These are phyloP conservation scores for Osmoderma eremita DNA, from an alignment of 2,888 invertebrate species.

Conservation along the genomic window DNA sequence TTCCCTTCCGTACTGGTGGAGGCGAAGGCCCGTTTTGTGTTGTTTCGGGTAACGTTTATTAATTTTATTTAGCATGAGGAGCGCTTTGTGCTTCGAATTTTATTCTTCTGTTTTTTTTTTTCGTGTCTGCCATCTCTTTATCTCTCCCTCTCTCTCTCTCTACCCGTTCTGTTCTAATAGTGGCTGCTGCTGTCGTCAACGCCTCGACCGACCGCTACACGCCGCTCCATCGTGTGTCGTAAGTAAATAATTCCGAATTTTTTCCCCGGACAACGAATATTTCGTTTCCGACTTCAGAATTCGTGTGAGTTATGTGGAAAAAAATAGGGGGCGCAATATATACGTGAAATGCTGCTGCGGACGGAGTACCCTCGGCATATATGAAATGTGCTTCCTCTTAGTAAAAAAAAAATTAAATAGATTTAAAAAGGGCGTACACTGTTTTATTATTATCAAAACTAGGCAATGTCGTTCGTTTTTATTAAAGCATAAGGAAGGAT, in stretches of 20 bases:
- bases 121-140: too few species aligned
- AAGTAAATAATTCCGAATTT: constrained; percentile 35
- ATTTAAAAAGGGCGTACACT: background rate
- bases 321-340: background rate
- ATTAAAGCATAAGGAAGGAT: too few species aligned
- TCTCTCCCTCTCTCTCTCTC: too few species aligned
- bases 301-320: constrained; percentile 6
- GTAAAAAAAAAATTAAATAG: background rate
- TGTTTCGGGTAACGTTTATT: constrained; percentile 30
- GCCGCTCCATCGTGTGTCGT: too few species aligned
- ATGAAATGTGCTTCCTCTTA: constrained; percentile 7
- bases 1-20: background rate
- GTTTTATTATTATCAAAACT: too few species aligned
- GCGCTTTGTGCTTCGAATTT: constrained; percentile 27
- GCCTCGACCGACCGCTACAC: background rate
- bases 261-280: constrained; percentile 17
- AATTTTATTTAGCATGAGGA: constrained; percentile 32
- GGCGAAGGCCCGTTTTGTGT: background rate
- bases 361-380: background rate
- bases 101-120: constrained; percentile 4
- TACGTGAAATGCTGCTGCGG: constrained; percentile 15
- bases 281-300: constrained; percentile 25
- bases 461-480: too few species aligned
- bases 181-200: background rate
- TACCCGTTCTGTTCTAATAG: background rate